Base-by-base conservation (phyloP, 2,888 invertebrate genomes). In the Platyscelio sp. region DNA sequence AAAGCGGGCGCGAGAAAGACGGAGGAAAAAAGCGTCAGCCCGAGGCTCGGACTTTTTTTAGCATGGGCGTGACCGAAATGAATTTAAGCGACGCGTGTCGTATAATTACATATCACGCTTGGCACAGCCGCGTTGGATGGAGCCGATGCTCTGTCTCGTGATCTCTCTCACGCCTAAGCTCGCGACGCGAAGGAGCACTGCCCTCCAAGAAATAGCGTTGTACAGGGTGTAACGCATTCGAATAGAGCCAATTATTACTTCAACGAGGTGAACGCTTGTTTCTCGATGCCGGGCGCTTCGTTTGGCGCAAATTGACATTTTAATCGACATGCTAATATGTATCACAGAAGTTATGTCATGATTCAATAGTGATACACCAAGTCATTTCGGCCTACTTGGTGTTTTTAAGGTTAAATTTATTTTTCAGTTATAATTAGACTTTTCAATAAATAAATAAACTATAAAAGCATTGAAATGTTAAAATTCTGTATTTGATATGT, bases 21-120 rank as follows among this genome's bases (percentile, higher is more conserved):
- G 68, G 29, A 24, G 9, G n/a, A 72, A 72, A 77, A 54, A 63
- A 56, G 22, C 63, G 60, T 51, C 68, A 65, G 38, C 26, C 56
- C 27, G 80, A 80, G 71, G 68, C 46, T 82, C n/a, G 22, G 46
- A 74, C 78, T 75, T 79, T 83, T 83, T 83, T 83, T 78, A 79
- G 78, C 68, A 72, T 68, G 83, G 78, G 83, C 74, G 83, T 83
- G 83, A 83, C 78, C 78, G 63, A 78, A 78, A 83, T 68, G 78
- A 74, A 77, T 83, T 83, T 83, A 74, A 83, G 74, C 78, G 83
- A 83, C 78, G 78, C 78, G 83, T 83, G 83, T 83, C 83, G 78
- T 83, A 83, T 75, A 83, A 79, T 83, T 83, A 79, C 83, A 74
- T 78, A 78, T 78, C 74, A 43, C 29, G 70, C 70, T 70, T 29